Percentiles rank a stretch among this genome's conserved stretches.
phyloP scores from a whole-genome alignment of 2,888 invertebrate genomes.

The Sericinus montela region DNA sequence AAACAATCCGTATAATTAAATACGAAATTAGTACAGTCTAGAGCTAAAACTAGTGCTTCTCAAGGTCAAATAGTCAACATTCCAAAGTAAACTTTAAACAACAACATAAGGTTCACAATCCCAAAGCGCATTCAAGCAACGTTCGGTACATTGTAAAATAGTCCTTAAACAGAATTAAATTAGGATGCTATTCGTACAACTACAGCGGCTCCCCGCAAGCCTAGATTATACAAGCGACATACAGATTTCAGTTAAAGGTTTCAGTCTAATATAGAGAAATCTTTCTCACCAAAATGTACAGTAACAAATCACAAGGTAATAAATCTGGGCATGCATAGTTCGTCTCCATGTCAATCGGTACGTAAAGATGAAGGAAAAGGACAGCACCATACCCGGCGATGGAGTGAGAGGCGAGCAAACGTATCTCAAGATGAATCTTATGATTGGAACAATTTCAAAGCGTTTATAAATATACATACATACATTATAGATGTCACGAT shows the following conservation, averaged over 20 bases:
- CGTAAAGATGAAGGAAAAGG: too few relatives aligned
- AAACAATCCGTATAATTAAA: too few relatives aligned
- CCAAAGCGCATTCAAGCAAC: constrained; percentile 28
- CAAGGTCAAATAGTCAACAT: too few relatives aligned
- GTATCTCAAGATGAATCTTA: too few relatives aligned
- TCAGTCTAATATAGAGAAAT: constrained; percentile 21
- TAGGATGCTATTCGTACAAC: constrained; percentile 20
- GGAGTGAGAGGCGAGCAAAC: not conserved
- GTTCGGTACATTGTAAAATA: constrained; percentile 43
- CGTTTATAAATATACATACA: too few relatives aligned
- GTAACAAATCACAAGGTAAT: constrained; percentile 24
- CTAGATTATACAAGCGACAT: constrained; percentile 45
- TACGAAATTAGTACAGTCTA: too few relatives aligned
- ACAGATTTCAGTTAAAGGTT: constrained; percentile 29
- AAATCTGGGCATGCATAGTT: constrained; percentile 53
- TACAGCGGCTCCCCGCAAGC: constrained; percentile 28
- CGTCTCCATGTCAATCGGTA: not conserved
- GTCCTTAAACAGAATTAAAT: constrained; percentile 29
- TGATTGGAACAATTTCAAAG: too few relatives aligned
- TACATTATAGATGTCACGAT: too few relatives aligned
- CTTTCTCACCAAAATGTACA: not conserved
- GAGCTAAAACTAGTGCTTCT: too few relatives aligned
- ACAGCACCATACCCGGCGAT: too few relatives aligned
- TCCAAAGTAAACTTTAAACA: too few relatives aligned
- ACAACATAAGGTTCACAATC: too few relatives aligned